A percentile compares a stretch with the other conserved stretches of the same genome.
phyloP scores from a whole-genome alignment of 2,797 vertebrate genomes.

The Simalia tracyae region DNA sequence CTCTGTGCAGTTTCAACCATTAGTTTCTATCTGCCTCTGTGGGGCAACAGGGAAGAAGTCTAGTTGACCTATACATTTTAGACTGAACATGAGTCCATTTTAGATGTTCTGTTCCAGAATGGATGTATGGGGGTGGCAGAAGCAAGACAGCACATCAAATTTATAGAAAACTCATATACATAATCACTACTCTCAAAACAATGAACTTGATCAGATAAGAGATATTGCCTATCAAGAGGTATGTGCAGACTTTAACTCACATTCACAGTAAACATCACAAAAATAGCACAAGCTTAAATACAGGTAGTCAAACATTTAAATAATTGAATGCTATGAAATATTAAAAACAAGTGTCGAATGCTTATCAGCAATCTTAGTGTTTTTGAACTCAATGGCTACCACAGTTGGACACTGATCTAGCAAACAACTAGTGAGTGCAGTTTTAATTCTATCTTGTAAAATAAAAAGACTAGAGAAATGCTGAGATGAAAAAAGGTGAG shows the following conservation, averaged over 20 bases:
- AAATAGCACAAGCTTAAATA: background rate
- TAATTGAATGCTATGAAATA: background rate
- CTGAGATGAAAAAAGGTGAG: too few species aligned
- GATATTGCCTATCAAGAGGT: background rate
- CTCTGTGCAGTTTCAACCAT: background rate
- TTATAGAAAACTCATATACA: background rate
- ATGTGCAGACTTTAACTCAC: background rate
- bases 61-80: background rate
- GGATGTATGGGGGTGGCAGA: background rate
- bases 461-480: too few species aligned
- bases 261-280: background rate
- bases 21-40: background rate
- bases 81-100: background rate
- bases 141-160: background rate
- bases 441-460: too few species aligned
- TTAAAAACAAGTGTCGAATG: too few species aligned
- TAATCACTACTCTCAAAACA: background rate
- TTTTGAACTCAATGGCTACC: too few species aligned
- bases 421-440: too few species aligned
- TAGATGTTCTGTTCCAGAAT: background rate
- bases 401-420: too few species aligned
- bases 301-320: background rate
- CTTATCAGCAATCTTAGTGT: too few species aligned
- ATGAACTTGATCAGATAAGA: background rate
- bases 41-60: background rate